Evolutionary conservation across 2,888 invertebrate species (phyloP).

Genomic region (Euproctis similis): DNA sequence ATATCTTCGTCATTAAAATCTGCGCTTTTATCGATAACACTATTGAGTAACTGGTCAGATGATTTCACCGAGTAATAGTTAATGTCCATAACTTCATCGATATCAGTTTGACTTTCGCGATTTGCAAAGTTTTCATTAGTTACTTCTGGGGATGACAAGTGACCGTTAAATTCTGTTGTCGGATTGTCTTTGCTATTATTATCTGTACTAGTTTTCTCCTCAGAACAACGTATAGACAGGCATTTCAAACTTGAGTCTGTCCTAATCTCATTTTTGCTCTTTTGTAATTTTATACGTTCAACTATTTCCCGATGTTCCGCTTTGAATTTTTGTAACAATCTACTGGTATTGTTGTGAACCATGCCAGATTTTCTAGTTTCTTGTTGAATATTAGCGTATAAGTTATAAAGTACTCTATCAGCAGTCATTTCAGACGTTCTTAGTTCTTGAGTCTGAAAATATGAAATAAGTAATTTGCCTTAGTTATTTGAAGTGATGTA

Average conservation of each 20-base stretch:
- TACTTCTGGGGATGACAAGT: neutral
- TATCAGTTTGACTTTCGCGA: neutral
- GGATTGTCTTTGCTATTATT: slow-evolving; percentile 1
- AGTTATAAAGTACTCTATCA: slow-evolving; percentile 42
- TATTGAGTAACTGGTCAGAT: slow-evolving; percentile 37
- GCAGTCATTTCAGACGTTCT: slow-evolving; percentile 32
- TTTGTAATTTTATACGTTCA: slow-evolving; percentile 30
- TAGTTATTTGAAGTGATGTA: too few species aligned
- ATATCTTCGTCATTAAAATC: slow-evolving; percentile 3
- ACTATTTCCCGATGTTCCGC: slow-evolving; percentile 38
- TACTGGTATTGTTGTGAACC: slow-evolving; percentile 23
- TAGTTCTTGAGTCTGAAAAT: slow-evolving; percentile 41
- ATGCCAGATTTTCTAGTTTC: slow-evolving; percentile 37
- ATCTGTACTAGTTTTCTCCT: slow-evolving; percentile 6
- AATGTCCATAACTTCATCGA: slow-evolving; percentile 6
- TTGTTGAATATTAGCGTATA: slow-evolving; percentile 47
- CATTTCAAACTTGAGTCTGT: slow-evolving; percentile 23
- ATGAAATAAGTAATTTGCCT: too few species aligned
- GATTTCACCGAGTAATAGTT: slow-evolving; percentile 30
- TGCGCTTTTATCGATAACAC: slow-evolving; percentile 23
- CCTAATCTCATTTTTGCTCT: slow-evolving; percentile 16
- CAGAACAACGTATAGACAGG: slow-evolving; percentile 13
- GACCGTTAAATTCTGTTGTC: too few species aligned
- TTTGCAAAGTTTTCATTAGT: neutral
- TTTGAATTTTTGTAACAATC: slow-evolving; percentile 46